Conservation (phyloP, 2,797 vertebrate species). For the Gephyroberyx darwinii region DNA sequence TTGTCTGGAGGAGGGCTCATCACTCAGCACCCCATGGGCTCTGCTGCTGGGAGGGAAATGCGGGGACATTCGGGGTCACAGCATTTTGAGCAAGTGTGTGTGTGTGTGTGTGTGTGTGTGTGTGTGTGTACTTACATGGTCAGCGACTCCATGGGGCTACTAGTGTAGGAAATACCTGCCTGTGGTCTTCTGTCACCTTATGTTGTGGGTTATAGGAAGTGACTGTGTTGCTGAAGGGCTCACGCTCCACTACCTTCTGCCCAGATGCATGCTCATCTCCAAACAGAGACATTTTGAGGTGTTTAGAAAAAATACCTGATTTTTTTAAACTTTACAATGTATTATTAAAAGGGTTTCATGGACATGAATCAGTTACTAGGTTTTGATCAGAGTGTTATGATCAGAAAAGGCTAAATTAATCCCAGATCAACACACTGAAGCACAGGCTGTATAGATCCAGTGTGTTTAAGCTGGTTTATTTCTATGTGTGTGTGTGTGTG, state of each 20-base stretch:
- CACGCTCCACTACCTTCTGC: not conserved
- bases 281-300: no score
- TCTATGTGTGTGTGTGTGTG: conserved; percentile 9
- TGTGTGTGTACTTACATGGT: not conserved
- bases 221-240: conserved; percentile 1
- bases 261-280: not conserved
- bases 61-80: conserved; percentile 10
- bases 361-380: no score
- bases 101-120: conserved; percentile 1
- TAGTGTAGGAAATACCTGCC: not conserved
- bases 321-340: no score
- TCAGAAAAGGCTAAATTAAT: conserved; percentile 2
- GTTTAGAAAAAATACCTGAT: no score
- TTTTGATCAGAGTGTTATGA: no score
- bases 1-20: conserved; percentile 62
- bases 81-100: conserved; percentile 23
- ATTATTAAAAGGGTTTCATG: no score
- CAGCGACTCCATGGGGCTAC: no score
- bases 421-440: conserved; percentile 7
- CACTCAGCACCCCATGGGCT: conserved; percentile 61
- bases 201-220: not conserved
- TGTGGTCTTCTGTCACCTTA: not conserved
- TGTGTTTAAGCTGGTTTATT: not conserved
- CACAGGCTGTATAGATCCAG: conserved; percentile 7
- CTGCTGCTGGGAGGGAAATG: conserved; percentile 37